Base-by-base conservation (phyloP, 2,888 invertebrate genomes). In the Agriopis leucophaearia region DNA sequence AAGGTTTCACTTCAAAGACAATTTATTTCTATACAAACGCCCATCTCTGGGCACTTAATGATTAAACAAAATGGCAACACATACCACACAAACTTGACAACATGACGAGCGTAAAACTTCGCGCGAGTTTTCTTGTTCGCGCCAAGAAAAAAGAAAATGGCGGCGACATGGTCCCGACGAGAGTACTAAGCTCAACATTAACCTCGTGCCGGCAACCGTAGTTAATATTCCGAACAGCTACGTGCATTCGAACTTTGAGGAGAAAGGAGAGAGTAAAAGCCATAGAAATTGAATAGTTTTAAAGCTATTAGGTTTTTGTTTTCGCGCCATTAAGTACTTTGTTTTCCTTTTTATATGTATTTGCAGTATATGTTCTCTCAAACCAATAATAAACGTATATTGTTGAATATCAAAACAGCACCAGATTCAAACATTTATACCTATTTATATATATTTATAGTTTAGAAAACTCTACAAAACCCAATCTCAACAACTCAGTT, bases 141-240 rank as follows among this genome's bases (percentile, higher is more conserved):
- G 74, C 74, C 71, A 74, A 79, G 79, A 81, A 81, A 84, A 83
- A 83, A 78, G 69, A 76, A 84, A 82, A 85, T 83, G 84, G 80
- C 81, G 81, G 70, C 80, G 81, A 83, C 87, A 86, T 85, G 89
- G 89, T 89, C 87, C 84, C 81, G 83, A 81, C 79, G 78, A 81
- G 78, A 80, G 76, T 81, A 87, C 85, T 89, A 89, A 91, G 89
- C 90, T 86, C 82, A 72, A 87, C 91, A 90, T 91, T 91, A 91
- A 88, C 91, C 90, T 90, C 84, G 85, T 82, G 86, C 83, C 84
- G 83, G 71, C 81, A 81, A 79, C 79, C 77, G 83, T 88, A 85
- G 86, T 90, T 91, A 89, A 88, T 89, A 77, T 68, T 75, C 69
- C 77, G 82, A 81, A 27, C 55, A 59, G 40, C 61, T 51, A 82